Evolutionary conservation across 1,140 invertebrate species (phyloP).

Genomic region (Oscheius sp.): DNA sequence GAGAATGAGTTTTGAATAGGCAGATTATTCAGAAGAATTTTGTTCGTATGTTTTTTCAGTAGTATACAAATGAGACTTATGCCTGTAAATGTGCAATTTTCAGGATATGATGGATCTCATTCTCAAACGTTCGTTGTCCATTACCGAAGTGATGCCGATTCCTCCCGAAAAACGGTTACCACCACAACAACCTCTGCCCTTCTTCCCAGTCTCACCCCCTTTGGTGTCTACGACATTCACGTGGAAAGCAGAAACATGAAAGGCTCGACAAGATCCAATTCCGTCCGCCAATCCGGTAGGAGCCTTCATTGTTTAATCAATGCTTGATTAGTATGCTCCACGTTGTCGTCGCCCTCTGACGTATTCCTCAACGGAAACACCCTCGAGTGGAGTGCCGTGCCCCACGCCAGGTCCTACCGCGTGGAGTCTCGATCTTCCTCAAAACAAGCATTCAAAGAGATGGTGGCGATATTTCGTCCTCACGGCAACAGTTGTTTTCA

Average conservation of each 20-base stretch:
- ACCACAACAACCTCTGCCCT: background rate
- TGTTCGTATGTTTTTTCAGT: no score
- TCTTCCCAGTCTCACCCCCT: background rate
- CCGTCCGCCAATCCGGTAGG: background rate
- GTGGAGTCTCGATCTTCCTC: constrained; percentile 33
- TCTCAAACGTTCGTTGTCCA: constrained; percentile 9
- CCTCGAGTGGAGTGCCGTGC: constrained; percentile 43
- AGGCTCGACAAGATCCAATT: background rate
- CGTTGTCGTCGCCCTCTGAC: constrained; percentile 19
- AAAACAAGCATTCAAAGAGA: constrained; percentile 17
- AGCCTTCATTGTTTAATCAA: background rate
- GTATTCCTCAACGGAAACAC: constrained; percentile 21
- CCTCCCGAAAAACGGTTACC: background rate
- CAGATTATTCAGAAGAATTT: no score
- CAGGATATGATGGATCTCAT: constrained; percentile 3
- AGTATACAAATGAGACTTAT: background rate
- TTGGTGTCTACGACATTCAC: background rate
- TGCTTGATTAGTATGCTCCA: constrained; percentile 37
- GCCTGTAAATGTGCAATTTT: background rate
- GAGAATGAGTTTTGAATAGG: no score
- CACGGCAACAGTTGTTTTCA: constrained; percentile 1
- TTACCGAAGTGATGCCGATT: background rate
- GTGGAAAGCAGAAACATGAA: constrained; percentile 16
- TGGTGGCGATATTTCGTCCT: constrained; percentile 31
- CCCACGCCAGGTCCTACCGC: constrained; percentile 44